Conservation (phyloP, 2,113 vertebrate species). For the crab-eating macaque (Macaca fascicularis) region DNA sequence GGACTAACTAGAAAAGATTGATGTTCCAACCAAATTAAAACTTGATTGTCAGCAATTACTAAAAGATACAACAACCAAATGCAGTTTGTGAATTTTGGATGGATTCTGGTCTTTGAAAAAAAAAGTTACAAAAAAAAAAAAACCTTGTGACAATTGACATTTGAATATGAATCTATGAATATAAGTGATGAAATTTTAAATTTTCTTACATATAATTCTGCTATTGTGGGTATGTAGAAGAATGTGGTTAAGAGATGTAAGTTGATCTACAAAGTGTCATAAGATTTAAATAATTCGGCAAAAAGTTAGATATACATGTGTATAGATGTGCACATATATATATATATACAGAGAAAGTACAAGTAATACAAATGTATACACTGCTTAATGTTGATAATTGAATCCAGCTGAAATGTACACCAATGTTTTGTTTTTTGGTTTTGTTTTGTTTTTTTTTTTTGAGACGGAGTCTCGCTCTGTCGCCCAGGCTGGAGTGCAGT, state of each 20-base stretch:
- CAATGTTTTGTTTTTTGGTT: not conserved
- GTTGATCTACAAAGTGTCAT: not conserved
- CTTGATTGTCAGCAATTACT: not conserved
- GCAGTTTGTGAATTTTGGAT: not conserved
- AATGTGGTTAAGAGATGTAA: not conserved
- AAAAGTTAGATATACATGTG: not conserved
- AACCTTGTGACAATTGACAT: not conserved
- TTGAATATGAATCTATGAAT: not conserved
- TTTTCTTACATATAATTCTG: not conserved
- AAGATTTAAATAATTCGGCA: not conserved
- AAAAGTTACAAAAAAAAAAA: not conserved
- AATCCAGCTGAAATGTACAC: not conserved
- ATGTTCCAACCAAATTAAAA: not conserved
- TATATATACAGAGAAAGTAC: not conserved
- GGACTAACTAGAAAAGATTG: not conserved
- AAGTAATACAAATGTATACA: not conserved
- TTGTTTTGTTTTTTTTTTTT: too few relatives aligned
- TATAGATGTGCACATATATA: not conserved
- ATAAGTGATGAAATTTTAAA: not conserved
- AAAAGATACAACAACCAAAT: not conserved
- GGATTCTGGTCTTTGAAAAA: not conserved
- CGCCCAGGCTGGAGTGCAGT: too few relatives aligned
- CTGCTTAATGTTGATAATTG: not conserved
- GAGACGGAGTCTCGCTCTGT: too few relatives aligned
- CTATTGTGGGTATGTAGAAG: not conserved